Conservation (phyloP, 2,888 invertebrate species). For the Electrophaes corylata region DNA sequence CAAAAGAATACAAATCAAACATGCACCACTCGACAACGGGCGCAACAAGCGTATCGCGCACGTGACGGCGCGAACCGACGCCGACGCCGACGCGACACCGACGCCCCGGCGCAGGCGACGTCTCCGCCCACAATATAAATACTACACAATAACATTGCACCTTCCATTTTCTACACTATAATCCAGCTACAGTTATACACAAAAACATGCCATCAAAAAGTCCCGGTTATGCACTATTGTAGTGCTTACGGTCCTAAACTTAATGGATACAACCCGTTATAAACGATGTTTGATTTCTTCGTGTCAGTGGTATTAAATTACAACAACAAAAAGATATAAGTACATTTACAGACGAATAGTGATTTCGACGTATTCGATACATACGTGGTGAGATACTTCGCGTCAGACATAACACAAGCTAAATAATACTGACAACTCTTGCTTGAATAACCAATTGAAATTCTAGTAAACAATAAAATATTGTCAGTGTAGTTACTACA, state of each 20-base stretch:
- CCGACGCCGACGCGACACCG: too few relatives aligned
- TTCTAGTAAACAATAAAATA: conserved; percentile 49
- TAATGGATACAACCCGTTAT: conserved; percentile 55
- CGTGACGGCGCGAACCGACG: conserved; percentile 17
- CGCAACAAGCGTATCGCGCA: conserved; percentile 59
- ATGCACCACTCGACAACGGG: conserved; percentile 64
- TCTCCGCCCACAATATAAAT: conserved; percentile 49
- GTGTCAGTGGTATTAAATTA: conserved; percentile 42
- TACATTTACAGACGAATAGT: conserved; percentile 48
- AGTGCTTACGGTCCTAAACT: conserved; percentile 44
- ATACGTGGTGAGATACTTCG: conserved; percentile 45
- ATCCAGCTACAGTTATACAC: conserved; percentile 68
- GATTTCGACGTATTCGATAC: conserved; percentile 29
- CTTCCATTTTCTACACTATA: conserved; percentile 68
- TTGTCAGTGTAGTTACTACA: conserved; percentile 61
- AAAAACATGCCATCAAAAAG: conserved; percentile 69
- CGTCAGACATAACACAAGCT: conserved; percentile 46
- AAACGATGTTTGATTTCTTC: conserved; percentile 52
- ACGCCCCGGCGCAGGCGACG: neutral
- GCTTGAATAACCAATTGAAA: conserved; percentile 35
- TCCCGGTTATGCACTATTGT: conserved; percentile 50
- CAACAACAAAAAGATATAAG: conserved; percentile 49
- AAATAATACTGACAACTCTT: conserved; percentile 35
- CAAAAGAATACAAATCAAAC: conserved; percentile 74
- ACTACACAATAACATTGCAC: conserved; percentile 80